These are phyloP conservation scores for Hylaeus volcanicus DNA, from an alignment of 1,140 invertebrate species.

Conservation along the genomic window DNA sequence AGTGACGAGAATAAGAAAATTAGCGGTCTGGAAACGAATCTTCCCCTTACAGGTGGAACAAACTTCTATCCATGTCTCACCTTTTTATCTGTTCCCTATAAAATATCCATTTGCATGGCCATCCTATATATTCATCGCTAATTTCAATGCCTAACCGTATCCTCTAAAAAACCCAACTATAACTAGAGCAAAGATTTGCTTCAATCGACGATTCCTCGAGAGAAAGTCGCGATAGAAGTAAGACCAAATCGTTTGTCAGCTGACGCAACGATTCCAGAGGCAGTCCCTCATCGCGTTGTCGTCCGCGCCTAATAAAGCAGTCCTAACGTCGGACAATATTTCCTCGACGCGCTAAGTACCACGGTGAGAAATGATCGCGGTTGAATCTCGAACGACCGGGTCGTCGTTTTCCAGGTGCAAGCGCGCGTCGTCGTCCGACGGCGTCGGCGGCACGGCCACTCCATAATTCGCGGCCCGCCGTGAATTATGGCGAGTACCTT, in stretches of 20 bases:
- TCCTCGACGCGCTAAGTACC: conserved; percentile 40
- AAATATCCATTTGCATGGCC: too few species aligned
- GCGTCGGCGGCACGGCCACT: conserved; percentile 31
- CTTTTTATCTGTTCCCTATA: too few species aligned
- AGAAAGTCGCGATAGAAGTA: neutral
- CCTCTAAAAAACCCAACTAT: too few species aligned
- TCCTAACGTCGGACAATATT: conserved; percentile 40
- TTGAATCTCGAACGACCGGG: conserved; percentile 24
- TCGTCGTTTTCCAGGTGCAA: conserved; percentile 57
- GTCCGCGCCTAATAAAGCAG: conserved; percentile 19
- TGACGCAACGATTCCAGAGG: neutral
- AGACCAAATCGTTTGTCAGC: conserved; percentile 5
- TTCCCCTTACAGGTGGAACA: too few species aligned
- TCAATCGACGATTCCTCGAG: neutral
- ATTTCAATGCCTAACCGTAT: too few species aligned
- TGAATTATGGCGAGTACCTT: conserved; percentile 59
- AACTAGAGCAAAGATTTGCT: too few species aligned
- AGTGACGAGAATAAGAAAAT: too few species aligned
- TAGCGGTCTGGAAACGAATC: too few species aligned
- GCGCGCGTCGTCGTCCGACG: conserved; percentile 18
- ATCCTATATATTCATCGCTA: too few species aligned
- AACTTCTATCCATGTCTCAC: too few species aligned
- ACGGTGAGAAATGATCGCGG: conserved; percentile 51
- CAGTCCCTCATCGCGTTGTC: neutral
- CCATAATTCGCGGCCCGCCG: conserved; percentile 58